phyloP scores from a whole-genome alignment of 2,888 invertebrate genomes.

The Ophioninae sp. region DNA sequence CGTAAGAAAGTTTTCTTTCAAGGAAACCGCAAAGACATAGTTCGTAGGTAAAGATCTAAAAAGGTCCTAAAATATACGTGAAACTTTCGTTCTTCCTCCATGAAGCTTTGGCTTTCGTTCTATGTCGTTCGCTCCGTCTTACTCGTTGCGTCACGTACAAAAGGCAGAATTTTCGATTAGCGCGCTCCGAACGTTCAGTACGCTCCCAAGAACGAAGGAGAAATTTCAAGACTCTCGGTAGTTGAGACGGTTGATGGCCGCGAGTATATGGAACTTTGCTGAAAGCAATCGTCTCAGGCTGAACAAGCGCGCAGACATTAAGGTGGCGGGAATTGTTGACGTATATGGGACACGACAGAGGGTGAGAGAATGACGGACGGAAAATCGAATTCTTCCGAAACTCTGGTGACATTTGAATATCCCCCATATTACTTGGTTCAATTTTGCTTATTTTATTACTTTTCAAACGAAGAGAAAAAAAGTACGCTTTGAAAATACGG shows the following conservation, averaged over 20 bases:
- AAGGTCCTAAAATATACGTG: constrained; percentile 30
- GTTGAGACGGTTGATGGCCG: constrained; percentile 1
- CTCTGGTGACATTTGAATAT: neutral
- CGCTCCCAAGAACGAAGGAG: constrained; percentile 18
- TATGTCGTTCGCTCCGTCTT: constrained; percentile 5
- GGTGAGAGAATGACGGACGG: neutral
- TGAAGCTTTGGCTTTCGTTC: neutral
- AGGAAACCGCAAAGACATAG: constrained; percentile 11
- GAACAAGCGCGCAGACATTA: constrained; percentile 31
- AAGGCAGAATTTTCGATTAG: constrained; percentile 28
- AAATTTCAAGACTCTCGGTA: constrained; percentile 37
- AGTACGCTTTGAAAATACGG: neutral
- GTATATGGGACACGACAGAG: neutral
- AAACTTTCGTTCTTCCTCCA: constrained; percentile 8
- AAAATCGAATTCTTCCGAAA: neutral
- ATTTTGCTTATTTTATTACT: constrained; percentile 9
- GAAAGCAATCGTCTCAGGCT: constrained; percentile 55
- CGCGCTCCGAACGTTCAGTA: constrained; percentile 37
- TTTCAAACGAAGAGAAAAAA: neutral
- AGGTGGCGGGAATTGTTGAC: constrained; percentile 40
- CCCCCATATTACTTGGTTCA: neutral
- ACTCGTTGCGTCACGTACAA: constrained; percentile 39
- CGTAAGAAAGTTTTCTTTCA: constrained; percentile 65
- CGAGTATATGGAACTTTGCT: constrained; percentile 50
- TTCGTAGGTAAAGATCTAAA: constrained; percentile 27